Conservation (phyloP, 2,888 invertebrate genomes). For the Aphrophora alni region DNA sequence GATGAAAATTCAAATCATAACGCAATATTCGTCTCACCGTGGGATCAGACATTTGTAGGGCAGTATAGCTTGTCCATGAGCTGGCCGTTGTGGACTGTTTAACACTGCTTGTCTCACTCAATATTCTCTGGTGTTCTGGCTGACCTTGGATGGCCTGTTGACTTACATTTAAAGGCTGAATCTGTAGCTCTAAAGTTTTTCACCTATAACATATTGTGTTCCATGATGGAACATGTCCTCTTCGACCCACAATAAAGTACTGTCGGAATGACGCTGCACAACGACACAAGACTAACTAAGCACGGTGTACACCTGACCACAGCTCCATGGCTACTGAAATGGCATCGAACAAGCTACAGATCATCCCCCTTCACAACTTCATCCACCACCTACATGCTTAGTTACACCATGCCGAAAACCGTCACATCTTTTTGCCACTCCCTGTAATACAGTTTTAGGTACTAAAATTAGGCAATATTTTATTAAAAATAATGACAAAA, state of each 20-base stretch:
- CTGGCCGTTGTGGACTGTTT: neutral
- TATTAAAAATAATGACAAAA: no score
- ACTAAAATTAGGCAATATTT: no score
- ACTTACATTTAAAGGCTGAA: no score
- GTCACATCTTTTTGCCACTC: neutral
- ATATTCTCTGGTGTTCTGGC: no score
- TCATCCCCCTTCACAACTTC: neutral
- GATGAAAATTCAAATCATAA: conserved; percentile 21
- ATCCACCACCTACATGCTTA: neutral
- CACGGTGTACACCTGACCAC: neutral
- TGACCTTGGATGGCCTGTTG: neutral
- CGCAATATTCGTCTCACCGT: conserved; percentile 18
- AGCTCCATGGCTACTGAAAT: neutral
- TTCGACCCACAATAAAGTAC: neutral
- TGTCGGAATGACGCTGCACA: neutral
- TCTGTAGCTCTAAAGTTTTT: no score
- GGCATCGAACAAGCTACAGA: neutral
- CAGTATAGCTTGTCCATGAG: neutral
- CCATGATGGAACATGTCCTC: no score
- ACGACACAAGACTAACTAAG: neutral
- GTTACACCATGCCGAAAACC: neutral
- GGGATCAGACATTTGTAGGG: neutral
- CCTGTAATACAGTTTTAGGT: no score
- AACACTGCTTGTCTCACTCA: no score
- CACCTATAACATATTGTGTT: neutral